Base-by-base conservation (phyloP, 2,797 vertebrate species). In the Gymnocypris eckloni region DNA sequence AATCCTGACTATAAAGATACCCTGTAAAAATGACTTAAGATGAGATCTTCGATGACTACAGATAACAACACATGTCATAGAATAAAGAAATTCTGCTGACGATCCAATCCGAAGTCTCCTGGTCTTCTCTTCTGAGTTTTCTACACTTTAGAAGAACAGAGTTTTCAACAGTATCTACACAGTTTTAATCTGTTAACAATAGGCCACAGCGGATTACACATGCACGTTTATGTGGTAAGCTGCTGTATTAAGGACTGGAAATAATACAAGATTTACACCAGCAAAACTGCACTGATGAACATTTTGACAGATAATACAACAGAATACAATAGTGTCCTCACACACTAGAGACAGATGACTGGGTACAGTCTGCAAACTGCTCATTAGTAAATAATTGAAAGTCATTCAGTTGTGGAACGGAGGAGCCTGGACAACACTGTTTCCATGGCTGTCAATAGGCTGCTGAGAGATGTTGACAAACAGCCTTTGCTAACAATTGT, bases 151-250 rank as follows among this genome's bases (percentile, higher is more conserved):
- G n/a, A n/a, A n/a, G n/a, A n/a, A n/a, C n/a, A n/a, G n/a, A n/a
- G n/a, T n/a, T n/a, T n/a, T n/a, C n/a, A n/a, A n/a, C n/a, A n/a
- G n/a, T n/a, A 20, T 84, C 20, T 50, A 64, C 56, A 73, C 56
- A 6, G 66, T 61, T 81, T 81, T 86, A 54, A 85, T 73, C 28
- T 8, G 45, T 67, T 81, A 81, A 52, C 43, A 81, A 81, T 86
- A 81, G 69, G 56, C 78, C 70, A 86, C 84, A 81, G n/a, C 67
- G 70, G n/a, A 81, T 86, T 59, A 86, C 78, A 86, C 56, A 67
- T 20, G 59, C 73, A 39, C 39, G 0, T 28, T 56, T 66, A 72
- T 81, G 84, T 86, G 78, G 54, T 69, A 80, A 48, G 77, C 54
- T 52, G 41, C 77, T 72, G 78, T 66, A 73, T 66, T 72, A 75